Base-by-base conservation (phyloP, 2,888 invertebrate species). In the Metacarcinus magister region DNA sequence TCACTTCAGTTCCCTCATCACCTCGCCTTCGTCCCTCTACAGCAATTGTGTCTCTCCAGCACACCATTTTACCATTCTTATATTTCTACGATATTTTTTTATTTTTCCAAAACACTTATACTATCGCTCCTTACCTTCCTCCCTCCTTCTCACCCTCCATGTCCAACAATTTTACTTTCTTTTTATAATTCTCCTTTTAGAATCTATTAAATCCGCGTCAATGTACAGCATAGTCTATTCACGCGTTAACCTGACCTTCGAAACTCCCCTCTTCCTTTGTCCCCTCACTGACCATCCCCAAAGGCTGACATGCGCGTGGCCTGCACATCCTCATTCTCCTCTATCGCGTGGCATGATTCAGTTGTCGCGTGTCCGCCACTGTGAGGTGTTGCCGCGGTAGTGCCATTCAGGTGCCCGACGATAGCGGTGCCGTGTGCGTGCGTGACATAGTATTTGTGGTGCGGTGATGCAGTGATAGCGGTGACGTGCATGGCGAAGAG, bases 271-370 rank as follows among this genome's bases (percentile, higher is more conserved):
- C 75, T 75, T 75, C 10, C 75, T 75, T 28, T 75, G 75, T 75
- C 75, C 75, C 75, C 75, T 87, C 39, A 87, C 87, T 87, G 87
- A 39, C 87, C 87, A 87, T 39, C 87, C 87, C 39, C 87, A 75
- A 75, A 75, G 28, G 75, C 28, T 75, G 75, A 75, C 75, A 75
- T 75, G 75, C 75, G 75, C 75, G n/a, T 75, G 75, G 75, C 75
- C 75, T n/a, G 0, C 75, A 75, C 10, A n/a, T 28, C 75, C 28
- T 75, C n/a, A 75, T 87, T 87, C 87, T 16, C 87, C 87, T 87
- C 39, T 32, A 39, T 87, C 39, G 16, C 87, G 28, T 2, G 87
- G 87, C 87, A 87, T 10, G 4, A 39, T 8, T 87, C 87, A 87
- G 87, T 87, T 87, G 87, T 87, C 87, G 87, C 87, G 87, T 87